Base-by-base conservation (phyloP, 2,797 vertebrate species). In the Cirrhinus molitorella region DNA sequence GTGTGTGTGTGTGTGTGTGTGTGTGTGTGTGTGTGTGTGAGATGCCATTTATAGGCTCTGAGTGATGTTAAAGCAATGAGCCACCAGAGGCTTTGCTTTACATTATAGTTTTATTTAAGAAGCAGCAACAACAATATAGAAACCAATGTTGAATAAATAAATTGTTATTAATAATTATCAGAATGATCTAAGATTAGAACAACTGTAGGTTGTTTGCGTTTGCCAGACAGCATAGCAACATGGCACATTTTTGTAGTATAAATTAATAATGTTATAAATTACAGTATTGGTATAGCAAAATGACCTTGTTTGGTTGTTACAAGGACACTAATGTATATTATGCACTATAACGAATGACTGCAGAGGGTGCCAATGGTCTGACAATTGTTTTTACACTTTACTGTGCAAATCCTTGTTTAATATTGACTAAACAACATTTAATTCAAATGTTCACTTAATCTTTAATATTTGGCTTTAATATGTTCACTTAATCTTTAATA, bases 31-130 rank as follows among this genome's bases (percentile, higher is more conserved):
- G 51, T 77, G 65, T 61, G 53, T 61, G 59, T 53, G 72, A 73
- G 66, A 83, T 5, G 53, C 68, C 85, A 65, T 71, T 74, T 75
- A 71, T 79, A 66, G 75, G 31, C 75, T 65, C 10, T 51, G 4
- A 65, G 55, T 83, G 13, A 79, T 51, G 67, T 83, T 70, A 70
- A 43, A 66, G 63, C 47, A 79, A 45, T 47, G 14, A 75, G 73
- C 73, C 53, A 57, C 53, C 2, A 57, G 28, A 73, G 34, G 51
- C 51, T 75, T 75, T 40, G 51, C 34, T 28, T 28, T 57, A 57
- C 51, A 16, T 61, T 77, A 34, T 74, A 45, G 57, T 47, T 59
- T 47, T 4, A 63, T 47, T 63, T 65, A 47, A 47, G 47, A 75
- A 4, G 40, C 23, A 7, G 40, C 57, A 49, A 61, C 16, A 77